Evolutionary conservation across 2,888 invertebrate species (phyloP), one percentile per base, ranked within the genome.

Genomic region (Hyles lineata): DNA sequence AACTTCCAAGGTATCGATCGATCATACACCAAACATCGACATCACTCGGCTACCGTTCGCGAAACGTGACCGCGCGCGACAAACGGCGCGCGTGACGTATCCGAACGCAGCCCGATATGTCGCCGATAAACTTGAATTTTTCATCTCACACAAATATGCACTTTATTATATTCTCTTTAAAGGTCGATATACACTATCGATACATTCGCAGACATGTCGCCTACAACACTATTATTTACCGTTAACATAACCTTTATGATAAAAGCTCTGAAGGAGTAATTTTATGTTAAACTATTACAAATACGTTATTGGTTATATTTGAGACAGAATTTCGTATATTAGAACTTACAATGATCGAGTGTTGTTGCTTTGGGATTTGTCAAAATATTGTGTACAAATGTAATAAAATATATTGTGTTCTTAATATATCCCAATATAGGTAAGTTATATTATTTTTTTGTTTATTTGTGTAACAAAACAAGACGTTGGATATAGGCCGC

Each of bases 41-140:
- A 84, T 86, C 85, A 81, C 86, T 86, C 78, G 75, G 90, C 93
- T 92, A 92, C 93, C 85, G 93, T 90, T 85, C 83, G 85, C 83
- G 78, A 88, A 92, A 89, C 93, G 93, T 93, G 93, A 93, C 92
- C 84, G 84, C 79, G 80, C 83, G 92, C 91, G 91, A 92, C 90
- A 91, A 90, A 92, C 91, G 87, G 89, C 89, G 89, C 90, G 90
- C 92, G 91, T 91, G 92, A 92, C 88, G 90, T 87, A 87, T 87
- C 82, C 83, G 84, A 89, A 90, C 89, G 86, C 85, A 86, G 83
- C 80, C 86, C 85, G 91, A 93, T 92, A 89, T 85, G 87, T 88
- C 86, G 86, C 85, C 85, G 91, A 89, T 90, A 90, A 74, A 29
- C 21, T n/a, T 60, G 35, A 21, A 69, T 70, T 63, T 74, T 19